These are phyloP conservation scores for Trypoxylus dichotomus DNA, from an alignment of 1,140 invertebrate genomes.

Conservation along the genomic window DNA sequence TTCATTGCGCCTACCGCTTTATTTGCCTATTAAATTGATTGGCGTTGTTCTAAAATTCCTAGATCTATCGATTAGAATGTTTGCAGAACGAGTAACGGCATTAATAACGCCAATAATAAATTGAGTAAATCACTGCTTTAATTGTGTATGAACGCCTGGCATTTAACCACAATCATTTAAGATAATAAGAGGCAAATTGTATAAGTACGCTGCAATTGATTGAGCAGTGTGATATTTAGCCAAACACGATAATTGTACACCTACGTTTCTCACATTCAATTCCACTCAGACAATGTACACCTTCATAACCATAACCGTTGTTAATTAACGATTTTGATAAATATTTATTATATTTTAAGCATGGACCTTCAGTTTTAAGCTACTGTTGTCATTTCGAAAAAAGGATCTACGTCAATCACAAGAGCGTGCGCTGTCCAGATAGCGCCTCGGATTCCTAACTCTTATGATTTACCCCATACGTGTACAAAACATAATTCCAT, in stretches of 20 bases:
- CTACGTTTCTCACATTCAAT: no score
- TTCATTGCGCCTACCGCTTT: background rate
- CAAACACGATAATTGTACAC: background rate
- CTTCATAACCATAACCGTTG: no score
- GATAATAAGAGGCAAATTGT: background rate
- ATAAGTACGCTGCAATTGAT: background rate
- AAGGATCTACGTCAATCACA: constrained; percentile 7
- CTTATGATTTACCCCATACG: background rate
- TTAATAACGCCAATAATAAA: background rate
- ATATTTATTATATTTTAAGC: no score
- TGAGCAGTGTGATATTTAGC: background rate
- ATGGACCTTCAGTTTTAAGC: no score
- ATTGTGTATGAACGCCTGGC: background rate
- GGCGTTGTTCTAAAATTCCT: background rate
- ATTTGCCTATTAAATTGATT: background rate
- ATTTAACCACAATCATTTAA: constrained; percentile 7
- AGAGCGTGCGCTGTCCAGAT: background rate
- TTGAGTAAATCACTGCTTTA: background rate
- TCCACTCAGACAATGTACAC: no score
- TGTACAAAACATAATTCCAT: background rate
- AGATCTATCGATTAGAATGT: background rate
- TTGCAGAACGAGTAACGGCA: background rate
- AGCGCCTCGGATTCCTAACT: background rate
- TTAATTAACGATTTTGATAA: no score
- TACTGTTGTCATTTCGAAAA: background rate